Conservation (phyloP, 2,797 vertebrate species). For the Steatocranus sp. region DNA sequence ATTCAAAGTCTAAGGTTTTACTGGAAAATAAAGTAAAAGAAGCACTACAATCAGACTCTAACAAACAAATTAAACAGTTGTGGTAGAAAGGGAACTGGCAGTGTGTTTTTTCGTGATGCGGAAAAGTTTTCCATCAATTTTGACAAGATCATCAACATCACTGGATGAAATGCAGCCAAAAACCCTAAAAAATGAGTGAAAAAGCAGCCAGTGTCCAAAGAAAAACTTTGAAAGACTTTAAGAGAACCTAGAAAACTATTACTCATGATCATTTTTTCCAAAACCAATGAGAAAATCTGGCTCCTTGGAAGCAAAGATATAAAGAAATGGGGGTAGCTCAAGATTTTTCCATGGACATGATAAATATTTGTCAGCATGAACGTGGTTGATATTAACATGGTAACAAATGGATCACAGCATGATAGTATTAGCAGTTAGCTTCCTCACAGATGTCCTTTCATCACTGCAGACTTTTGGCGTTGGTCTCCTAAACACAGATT, state of each 20-base stretch:
- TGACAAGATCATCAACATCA: neutral
- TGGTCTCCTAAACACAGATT: neutral
- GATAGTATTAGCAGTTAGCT: neutral
- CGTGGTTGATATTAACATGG: neutral
- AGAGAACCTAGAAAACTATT: neutral
- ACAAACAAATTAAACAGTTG: neutral
- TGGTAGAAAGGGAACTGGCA: neutral
- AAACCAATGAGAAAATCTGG: neutral
- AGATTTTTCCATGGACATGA: neutral
- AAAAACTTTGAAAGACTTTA: neutral
- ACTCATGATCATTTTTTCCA: neutral
- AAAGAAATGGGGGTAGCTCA: neutral
- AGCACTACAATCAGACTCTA: neutral
- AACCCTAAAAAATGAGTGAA: accelerated
- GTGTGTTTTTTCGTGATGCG: neutral
- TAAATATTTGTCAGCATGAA: neutral
- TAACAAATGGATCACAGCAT: neutral
- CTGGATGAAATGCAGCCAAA: neutral
- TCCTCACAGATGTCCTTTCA: neutral
- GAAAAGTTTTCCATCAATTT: neutral
- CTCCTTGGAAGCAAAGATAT: neutral
- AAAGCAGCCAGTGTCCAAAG: neutral
- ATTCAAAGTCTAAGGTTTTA: neutral
- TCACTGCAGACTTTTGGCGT: neutral
- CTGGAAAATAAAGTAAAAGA: neutral